phyloP scores from a whole-genome alignment of 2,888 invertebrate genomes.

The Allolobophora icterica region DNA sequence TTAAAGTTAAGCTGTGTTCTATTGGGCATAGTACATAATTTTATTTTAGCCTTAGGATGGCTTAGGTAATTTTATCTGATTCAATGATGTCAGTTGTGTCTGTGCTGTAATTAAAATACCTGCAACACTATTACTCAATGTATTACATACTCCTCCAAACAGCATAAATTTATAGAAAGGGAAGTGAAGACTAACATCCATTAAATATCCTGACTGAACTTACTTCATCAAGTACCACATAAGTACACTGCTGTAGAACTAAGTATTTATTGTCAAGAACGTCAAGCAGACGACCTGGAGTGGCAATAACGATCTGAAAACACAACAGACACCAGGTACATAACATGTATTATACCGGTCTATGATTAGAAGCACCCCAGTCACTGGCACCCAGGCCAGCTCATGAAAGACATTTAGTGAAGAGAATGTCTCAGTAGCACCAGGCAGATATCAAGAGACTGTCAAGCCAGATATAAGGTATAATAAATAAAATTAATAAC shows the following conservation, averaged over 20 bases:
- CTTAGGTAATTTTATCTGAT: not conserved
- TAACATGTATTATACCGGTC: not conserved
- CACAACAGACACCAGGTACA: not conserved
- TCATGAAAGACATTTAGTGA: not conserved
- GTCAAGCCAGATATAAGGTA: too few relatives aligned
- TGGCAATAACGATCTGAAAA: slow-evolving; percentile 90
- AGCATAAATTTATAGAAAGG: not conserved
- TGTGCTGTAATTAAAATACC: not conserved
- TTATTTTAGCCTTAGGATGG: too few relatives aligned
- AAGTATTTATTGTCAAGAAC: slow-evolving; percentile 96
- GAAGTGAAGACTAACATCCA: not conserved
- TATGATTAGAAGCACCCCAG: not conserved
- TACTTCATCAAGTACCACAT: slow-evolving; percentile 78
- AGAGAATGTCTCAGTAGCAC: too few relatives aligned
- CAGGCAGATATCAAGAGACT: too few relatives aligned
- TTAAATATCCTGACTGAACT: slow-evolving; percentile 30
- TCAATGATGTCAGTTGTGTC: not conserved
- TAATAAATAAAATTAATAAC: too few relatives aligned
- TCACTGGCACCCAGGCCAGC: not conserved
- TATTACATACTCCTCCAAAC: not conserved
- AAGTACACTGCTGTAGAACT: slow-evolving; percentile 95
- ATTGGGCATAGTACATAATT: too few relatives aligned
- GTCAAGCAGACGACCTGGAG: slow-evolving; percentile 98
- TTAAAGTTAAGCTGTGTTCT: not conserved
- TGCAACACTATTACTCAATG: slow-evolving; percentile 2